A percentile compares a stretch with the other conserved stretches of the same genome.
phyloP scores from a whole-genome alignment of 2,888 invertebrate species.

The Heliconius erato region DNA sequence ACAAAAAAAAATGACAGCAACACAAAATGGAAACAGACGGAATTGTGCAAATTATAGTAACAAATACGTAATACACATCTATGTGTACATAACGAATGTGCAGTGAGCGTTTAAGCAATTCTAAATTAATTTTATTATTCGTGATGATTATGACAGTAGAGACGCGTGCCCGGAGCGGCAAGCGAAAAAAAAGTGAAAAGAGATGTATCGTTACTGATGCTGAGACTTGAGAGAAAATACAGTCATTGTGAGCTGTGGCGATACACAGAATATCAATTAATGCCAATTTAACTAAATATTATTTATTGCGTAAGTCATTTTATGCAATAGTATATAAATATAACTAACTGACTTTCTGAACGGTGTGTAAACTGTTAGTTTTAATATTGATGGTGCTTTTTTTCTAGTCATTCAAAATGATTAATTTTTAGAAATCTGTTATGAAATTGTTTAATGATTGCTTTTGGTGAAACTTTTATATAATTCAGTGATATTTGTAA shows the following conservation, averaged over 20 bases:
- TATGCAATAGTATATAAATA: constrained; percentile 39
- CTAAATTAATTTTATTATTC: constrained; percentile 63
- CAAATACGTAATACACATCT: constrained; percentile 53
- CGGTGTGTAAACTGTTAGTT: constrained; percentile 33
- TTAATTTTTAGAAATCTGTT: constrained; percentile 43
- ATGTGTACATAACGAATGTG: constrained; percentile 51
- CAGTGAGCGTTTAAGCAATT: constrained; percentile 59
- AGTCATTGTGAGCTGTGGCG: constrained; percentile 63
- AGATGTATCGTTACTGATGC: constrained; percentile 59
- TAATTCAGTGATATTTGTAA: not conserved
- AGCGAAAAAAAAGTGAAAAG: constrained; percentile 85
- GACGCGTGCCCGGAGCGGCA: constrained; percentile 74
- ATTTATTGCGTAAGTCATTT: constrained; percentile 47
- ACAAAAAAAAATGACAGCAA: constrained; percentile 75
- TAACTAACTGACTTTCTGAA: constrained; percentile 43
- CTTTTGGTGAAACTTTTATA: constrained; percentile 13
- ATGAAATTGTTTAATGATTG: constrained; percentile 36
- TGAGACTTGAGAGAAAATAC: constrained; percentile 71
- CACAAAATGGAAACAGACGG: constrained; percentile 59
- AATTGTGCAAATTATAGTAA: constrained; percentile 61
- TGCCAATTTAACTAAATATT: constrained; percentile 48
- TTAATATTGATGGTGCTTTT: constrained; percentile 9
- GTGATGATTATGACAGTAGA: constrained; percentile 63
- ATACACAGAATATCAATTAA: constrained; percentile 64
- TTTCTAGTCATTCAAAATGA: constrained; percentile 42